Conservation (phyloP, 1,140 invertebrate genomes). For the Dryas iulia region DNA sequence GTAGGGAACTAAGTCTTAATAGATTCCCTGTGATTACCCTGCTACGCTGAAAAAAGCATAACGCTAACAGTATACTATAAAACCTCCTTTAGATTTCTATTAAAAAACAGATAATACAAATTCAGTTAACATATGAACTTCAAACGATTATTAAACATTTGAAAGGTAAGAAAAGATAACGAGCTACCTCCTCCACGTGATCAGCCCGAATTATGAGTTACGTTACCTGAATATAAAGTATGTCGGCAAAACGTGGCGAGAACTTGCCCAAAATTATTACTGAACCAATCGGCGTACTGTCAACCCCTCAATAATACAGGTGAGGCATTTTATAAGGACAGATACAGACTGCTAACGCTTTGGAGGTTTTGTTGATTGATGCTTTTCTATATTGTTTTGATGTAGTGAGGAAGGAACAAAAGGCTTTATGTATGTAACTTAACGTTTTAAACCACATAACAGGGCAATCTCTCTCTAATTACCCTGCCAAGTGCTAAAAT, state of each 20-base stretch:
- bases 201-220: constrained; percentile 15
- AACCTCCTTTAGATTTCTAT: background rate
- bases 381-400: too few species aligned
- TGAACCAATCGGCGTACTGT: constrained; percentile 23
- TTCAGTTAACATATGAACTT: background rate
- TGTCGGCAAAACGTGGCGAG: background rate
- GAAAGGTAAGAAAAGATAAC: constrained; percentile 13
- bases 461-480: too few species aligned
- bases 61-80: too few species aligned
- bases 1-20: too few species aligned
- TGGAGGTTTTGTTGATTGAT: too few species aligned
- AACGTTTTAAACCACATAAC: too few species aligned
- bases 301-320: constrained; percentile 16
- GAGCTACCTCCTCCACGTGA: constrained; percentile 12
- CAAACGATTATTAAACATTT: constrained; percentile 6
- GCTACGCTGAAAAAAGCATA: too few species aligned
- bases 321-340: background rate
- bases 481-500: too few species aligned
- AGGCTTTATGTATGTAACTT: too few species aligned
- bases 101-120: background rate
- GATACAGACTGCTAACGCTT: background rate
- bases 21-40: too few species aligned
- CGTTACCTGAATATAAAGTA: constrained; percentile 13
- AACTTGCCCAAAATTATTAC: constrained; percentile 18
- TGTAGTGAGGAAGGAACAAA: too few species aligned